phyloP scores from a whole-genome alignment of 2,113 vertebrate genomes.

The Chloroceryle aenea region DNA sequence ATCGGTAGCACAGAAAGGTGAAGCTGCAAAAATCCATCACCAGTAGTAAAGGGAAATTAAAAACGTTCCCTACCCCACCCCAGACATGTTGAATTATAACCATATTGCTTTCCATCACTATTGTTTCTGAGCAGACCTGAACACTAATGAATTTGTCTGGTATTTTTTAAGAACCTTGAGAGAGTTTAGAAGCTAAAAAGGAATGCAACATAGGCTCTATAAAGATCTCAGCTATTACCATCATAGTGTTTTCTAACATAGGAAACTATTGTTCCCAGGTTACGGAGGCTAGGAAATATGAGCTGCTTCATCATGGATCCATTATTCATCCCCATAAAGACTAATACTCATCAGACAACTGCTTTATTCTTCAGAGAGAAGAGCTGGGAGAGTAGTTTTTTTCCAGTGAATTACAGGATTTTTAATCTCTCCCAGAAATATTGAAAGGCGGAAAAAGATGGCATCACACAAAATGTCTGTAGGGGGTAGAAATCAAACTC shows the following conservation, averaged over 20 bases:
- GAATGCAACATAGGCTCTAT: neutral
- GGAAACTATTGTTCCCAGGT: constrained; percentile 11
- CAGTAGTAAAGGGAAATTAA: constrained; percentile 61
- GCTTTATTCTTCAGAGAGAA: neutral
- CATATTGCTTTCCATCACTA: constrained; percentile 8
- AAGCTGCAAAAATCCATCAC: constrained; percentile 62
- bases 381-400: neutral
- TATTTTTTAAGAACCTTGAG: constrained; percentile 27
- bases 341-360: neutral
- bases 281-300: neutral
- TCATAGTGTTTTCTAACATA: neutral
- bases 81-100: constrained; percentile 30
- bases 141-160: constrained; percentile 50
- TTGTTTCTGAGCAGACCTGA: constrained; percentile 28
- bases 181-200: constrained; percentile 33
- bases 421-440: constrained; percentile 21
- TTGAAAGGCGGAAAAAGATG: neutral
- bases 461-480: neutral
- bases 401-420: neutral
- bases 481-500: neutral
- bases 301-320: neutral
- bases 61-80: constrained; percentile 3
- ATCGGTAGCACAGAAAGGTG: constrained; percentile 18
- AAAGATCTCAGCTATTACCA: neutral
- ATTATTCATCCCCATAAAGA: neutral